A percentile compares a stretch with the other conserved stretches of the same genome.
Conservation (phyloP, 2,888 invertebrate species). For the Eucera pruinosa region DNA sequence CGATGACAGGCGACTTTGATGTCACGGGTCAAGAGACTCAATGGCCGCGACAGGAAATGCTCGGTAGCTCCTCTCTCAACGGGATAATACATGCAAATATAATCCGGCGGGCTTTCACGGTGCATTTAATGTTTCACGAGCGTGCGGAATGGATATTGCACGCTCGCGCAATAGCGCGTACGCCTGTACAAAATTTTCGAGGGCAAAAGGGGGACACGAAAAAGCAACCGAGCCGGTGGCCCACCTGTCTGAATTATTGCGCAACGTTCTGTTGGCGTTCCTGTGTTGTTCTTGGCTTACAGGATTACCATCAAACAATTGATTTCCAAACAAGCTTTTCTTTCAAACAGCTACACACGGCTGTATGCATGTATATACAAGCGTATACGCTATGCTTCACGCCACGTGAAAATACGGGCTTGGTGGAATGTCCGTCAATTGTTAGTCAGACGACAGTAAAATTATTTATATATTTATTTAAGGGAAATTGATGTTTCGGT, state of each 20-base stretch:
- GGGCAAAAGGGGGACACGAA: not conserved
- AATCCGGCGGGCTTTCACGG: conserved; percentile 72
- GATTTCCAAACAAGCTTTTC: conserved; percentile 3
- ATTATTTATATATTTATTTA: not conserved
- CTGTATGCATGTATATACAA: too few relatives aligned
- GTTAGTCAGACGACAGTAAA: not conserved
- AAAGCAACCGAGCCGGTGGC: not conserved
- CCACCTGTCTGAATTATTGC: conserved; percentile 39
- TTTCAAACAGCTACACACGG: not conserved
- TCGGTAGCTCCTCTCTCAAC: conserved; percentile 50
- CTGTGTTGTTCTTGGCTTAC: conserved; percentile 10
- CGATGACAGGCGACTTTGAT: conserved; percentile 38
- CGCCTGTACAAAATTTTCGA: conserved; percentile 40
- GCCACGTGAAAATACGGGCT: not conserved
- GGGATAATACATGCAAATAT: conserved; percentile 74
- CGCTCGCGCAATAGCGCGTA: conserved; percentile 44
- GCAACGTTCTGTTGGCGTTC: conserved; percentile 1
- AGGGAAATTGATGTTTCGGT: not conserved
- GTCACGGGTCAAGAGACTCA: conserved; percentile 51
- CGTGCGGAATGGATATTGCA: conserved; percentile 67
- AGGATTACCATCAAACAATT: conserved; percentile 11
- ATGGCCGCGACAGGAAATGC: conserved; percentile 56
- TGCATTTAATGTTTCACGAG: conserved; percentile 74
- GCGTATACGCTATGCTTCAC: too few relatives aligned
- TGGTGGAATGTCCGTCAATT: not conserved